Evolutionary conservation across 1,140 invertebrate genomes (phyloP).

Genomic region (Zaprionus inermis): DNA sequence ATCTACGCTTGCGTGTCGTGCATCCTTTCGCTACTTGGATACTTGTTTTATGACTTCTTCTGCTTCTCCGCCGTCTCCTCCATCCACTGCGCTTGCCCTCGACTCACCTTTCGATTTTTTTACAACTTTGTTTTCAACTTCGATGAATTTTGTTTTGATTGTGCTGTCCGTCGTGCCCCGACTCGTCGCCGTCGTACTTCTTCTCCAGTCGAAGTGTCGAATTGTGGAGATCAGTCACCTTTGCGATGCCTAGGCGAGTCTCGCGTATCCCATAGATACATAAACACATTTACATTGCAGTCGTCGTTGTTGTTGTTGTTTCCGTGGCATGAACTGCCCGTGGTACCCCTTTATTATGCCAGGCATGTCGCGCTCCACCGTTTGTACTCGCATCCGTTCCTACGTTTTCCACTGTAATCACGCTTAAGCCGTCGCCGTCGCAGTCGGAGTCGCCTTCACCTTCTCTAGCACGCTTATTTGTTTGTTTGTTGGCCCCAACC

Average conservation of each 20-base stretch:
- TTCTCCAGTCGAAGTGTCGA: conserved; percentile 77
- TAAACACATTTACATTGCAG: conserved; percentile 73
- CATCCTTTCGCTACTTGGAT: conserved; percentile 67
- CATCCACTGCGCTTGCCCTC: conserved; percentile 49
- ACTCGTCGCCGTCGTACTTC: conserved; percentile 19
- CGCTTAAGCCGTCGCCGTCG: conserved; percentile 46
- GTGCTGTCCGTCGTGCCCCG: conserved; percentile 42
- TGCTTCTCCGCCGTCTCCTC: conserved; percentile 4
- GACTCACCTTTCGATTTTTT: conserved; percentile 66
- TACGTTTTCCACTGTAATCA: conserved; percentile 68
- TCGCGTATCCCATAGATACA: conserved; percentile 54
- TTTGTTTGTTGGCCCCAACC: conserved; percentile 74
- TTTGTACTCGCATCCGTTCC: conserved; percentile 54
- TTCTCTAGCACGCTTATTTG: conserved; percentile 76
- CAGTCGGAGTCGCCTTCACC: conserved; percentile 20
- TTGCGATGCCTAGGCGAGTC: conserved; percentile 53
- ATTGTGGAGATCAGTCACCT: conserved; percentile 81
- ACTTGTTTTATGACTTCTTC: conserved; percentile 80
- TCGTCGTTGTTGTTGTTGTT: conserved; percentile 3
- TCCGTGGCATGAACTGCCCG: conserved; percentile 20
- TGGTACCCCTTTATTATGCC: conserved; percentile 71
- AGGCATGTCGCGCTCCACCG: conserved; percentile 59
- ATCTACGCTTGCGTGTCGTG: conserved; percentile 28
- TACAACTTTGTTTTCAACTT: conserved; percentile 75
- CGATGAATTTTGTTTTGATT: conserved; percentile 76